Evolutionary conservation across 2,888 invertebrate genomes (phyloP).

Genomic region (Pyrocoelia pectoralis): DNA sequence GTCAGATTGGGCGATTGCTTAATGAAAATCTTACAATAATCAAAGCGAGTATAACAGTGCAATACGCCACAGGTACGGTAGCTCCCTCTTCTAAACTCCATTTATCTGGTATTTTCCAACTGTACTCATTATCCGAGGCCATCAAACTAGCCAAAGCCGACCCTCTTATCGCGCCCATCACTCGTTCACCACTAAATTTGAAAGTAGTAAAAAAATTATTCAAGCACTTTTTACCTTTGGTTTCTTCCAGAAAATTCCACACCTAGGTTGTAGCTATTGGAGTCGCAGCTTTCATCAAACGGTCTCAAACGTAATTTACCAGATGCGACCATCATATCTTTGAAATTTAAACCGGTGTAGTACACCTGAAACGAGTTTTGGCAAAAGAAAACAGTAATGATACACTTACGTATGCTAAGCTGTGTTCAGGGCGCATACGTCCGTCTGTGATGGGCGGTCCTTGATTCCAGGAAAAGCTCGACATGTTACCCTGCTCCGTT

Average conservation of each 20-base stretch:
- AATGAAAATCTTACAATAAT: slow-evolving; percentile 34
- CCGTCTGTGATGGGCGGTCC: slow-evolving; percentile 60
- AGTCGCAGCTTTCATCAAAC: slow-evolving; percentile 77
- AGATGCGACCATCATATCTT: slow-evolving; percentile 93
- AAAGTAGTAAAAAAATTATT: slow-evolving; percentile 53
- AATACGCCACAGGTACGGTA: slow-evolving; percentile 60
- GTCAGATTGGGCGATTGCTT: too few relatives aligned
- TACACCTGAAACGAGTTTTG: slow-evolving; percentile 66
- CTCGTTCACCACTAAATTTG: slow-evolving; percentile 47
- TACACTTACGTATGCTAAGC: slow-evolving; percentile 32
- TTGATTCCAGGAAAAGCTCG: slow-evolving; percentile 83
- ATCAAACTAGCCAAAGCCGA: neutral
- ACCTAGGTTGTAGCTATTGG: slow-evolving; percentile 81
- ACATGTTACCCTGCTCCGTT: slow-evolving; percentile 80
- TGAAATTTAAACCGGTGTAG: slow-evolving; percentile 90
- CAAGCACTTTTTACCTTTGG: neutral
- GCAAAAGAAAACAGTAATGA: slow-evolving; percentile 49
- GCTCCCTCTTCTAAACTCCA: neutral
- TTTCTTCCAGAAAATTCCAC: slow-evolving; percentile 70
- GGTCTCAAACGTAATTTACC: neutral
- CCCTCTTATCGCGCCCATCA: neutral
- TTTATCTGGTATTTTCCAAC: neutral
- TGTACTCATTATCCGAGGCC: neutral
- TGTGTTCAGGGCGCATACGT: too few relatives aligned
- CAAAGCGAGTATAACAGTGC: slow-evolving; percentile 56